These are phyloP conservation scores for Bedellia somnulentella DNA, from an alignment of 2,888 invertebrate genomes.

Conservation along the genomic window DNA sequence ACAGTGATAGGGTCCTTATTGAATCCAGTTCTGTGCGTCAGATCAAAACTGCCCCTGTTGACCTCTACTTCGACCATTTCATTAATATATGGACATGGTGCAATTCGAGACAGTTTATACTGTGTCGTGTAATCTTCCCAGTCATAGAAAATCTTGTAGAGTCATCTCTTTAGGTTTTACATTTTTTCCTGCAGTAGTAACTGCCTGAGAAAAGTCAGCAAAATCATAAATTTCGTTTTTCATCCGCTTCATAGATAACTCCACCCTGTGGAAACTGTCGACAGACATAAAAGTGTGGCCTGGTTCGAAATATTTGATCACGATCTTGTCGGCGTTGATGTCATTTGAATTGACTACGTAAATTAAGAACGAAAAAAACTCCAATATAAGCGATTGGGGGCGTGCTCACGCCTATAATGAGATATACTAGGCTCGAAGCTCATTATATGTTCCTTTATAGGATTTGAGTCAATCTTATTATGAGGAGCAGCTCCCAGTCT, in stretches of 20 bases:
- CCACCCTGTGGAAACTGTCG: slow-evolving; percentile 8
- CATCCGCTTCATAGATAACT: slow-evolving; percentile 8
- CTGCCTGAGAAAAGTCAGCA: slow-evolving; percentile 4
- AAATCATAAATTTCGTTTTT: too few species aligned
- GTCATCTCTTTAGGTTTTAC: slow-evolving; percentile 1
- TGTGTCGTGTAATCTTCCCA: too few species aligned
- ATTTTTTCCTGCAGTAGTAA: slow-evolving; percentile 4
- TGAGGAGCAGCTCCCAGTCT: too few species aligned
- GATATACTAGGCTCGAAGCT: background rate
- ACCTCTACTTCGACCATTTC: too few species aligned
- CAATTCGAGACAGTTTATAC: too few species aligned
- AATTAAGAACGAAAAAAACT: too few species aligned
- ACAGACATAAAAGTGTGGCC: slow-evolving; percentile 9
- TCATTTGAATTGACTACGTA: too few species aligned
- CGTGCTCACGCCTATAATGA: slow-evolving; percentile 2
- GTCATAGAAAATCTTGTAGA: slow-evolving; percentile 3
- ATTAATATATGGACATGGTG: too few species aligned
- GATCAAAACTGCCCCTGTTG: too few species aligned
- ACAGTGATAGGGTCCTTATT: too few species aligned
- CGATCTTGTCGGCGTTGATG: slow-evolving; percentile 7
- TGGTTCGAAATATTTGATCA: slow-evolving; percentile 8
- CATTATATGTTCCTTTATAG: background rate
- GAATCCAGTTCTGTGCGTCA: too few species aligned
- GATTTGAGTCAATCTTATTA: background rate
- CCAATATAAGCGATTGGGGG: slow-evolving; percentile 2